Conservation (phyloP, 37 sponge, comb jelly and placozoan species). For the Chondrosia reniformis region DNA sequence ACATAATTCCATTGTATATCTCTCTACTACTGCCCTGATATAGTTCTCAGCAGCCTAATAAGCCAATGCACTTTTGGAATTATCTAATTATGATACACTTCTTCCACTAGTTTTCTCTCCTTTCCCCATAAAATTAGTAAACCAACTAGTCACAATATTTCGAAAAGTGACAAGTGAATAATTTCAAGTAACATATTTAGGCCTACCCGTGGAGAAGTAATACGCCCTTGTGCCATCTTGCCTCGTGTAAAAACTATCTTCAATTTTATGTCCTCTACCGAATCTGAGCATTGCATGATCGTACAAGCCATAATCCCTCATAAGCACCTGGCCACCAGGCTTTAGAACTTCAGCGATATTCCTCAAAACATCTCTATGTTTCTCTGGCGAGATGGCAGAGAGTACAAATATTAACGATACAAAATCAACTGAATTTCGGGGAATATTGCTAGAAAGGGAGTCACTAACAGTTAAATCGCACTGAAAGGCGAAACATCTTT, state of each 20-base stretch:
- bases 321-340: conserved; percentile 77
- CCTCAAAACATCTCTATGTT: conserved; percentile 54
- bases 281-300: conserved; percentile 98
- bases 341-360: conserved; percentile 72
- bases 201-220: conserved; percentile 86
- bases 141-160: too few species aligned
- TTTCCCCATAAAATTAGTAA: too few species aligned
- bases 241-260: conserved; percentile 86
- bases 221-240: conserved; percentile 97
- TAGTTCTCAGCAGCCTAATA: too few species aligned
- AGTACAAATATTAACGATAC: conserved; percentile 87
- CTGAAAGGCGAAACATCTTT: conserved; percentile 64
- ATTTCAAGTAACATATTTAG: too few species aligned
- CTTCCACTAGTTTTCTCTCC: too few species aligned
- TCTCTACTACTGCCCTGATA: too few species aligned
- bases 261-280: conserved; percentile 86
- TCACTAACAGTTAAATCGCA: conserved; percentile 84
- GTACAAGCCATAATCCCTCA: conserved; percentile 96
- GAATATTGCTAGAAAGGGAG: conserved; percentile 27
- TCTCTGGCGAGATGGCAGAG: conserved; percentile 89
- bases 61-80: too few species aligned
- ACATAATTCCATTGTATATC: too few species aligned
- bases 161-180: too few species aligned
- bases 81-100: too few species aligned
- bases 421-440: conserved; percentile 61